phyloP scores from a whole-genome alignment of 2,888 invertebrate species.

The Bellardia bayeri region DNA sequence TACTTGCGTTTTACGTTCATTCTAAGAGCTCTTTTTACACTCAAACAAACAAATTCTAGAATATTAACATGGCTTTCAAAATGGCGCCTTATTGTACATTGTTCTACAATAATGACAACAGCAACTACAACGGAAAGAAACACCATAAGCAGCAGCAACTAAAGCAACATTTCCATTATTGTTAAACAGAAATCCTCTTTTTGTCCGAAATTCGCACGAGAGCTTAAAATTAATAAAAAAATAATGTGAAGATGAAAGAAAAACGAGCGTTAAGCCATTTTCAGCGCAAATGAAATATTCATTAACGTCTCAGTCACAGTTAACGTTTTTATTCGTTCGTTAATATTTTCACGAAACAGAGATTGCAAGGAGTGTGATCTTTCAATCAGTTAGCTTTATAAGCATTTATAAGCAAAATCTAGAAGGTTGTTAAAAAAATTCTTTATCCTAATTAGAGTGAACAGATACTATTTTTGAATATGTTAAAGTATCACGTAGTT shows the following conservation, averaged over 20 bases:
- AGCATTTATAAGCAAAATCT: too few relatives aligned
- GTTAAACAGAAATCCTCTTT: slow-evolving; percentile 70
- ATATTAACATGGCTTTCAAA: slow-evolving; percentile 72
- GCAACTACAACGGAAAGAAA: slow-evolving; percentile 1
- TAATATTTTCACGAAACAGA: slow-evolving; percentile 20
- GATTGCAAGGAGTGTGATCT: background rate
- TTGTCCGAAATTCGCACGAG: slow-evolving; percentile 69
- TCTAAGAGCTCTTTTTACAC: slow-evolving; percentile 34
- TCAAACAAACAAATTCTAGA: slow-evolving; percentile 27
- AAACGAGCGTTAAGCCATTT: slow-evolving; percentile 73
- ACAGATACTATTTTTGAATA: too few relatives aligned
- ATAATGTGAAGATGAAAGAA: slow-evolving; percentile 25
- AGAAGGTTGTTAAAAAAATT: background rate
- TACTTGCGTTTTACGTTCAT: slow-evolving; percentile 71
- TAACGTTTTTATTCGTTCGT: slow-evolving; percentile 47
- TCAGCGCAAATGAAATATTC: slow-evolving; percentile 79
- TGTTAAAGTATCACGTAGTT: too few relatives aligned
- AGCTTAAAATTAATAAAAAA: slow-evolving; percentile 57
- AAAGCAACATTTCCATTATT: slow-evolving; percentile 65
- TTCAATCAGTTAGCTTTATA: too few relatives aligned
- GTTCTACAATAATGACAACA: slow-evolving; percentile 56
- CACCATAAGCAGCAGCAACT: slow-evolving; percentile 24
- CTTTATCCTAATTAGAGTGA: background rate
- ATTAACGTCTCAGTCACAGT: slow-evolving; percentile 76
- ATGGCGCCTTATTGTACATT: slow-evolving; percentile 70